These are phyloP conservation scores for Aphyosemion australe DNA, from an alignment of 2,113 vertebrate species.

Conservation along the genomic window DNA sequence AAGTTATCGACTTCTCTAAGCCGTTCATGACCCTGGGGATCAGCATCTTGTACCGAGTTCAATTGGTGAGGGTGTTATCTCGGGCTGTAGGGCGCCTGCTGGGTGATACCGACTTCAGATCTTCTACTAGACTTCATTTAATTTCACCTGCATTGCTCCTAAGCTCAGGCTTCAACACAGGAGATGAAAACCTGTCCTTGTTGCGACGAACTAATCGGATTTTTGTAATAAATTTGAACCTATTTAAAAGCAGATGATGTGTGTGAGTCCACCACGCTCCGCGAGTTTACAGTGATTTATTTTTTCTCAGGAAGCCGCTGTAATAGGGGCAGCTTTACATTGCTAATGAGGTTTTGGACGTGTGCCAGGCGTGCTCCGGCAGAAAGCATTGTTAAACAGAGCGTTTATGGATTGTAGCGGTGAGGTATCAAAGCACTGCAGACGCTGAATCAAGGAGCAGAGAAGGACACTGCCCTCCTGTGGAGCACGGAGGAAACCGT, in stretches of 20 bases:
- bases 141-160: slow-evolving; percentile 26
- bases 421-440: slow-evolving; percentile 63
- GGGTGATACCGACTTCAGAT: slow-evolving; percentile 27
- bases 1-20: slow-evolving; percentile 96
- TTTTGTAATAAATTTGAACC: slow-evolving; percentile 17
- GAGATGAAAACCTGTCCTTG: slow-evolving; percentile 8
- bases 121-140: slow-evolving; percentile 38
- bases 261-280: slow-evolving; percentile 25
- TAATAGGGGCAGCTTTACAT: slow-evolving; percentile 64
- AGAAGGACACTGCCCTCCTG: slow-evolving; percentile 68
- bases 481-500: slow-evolving; percentile 52
- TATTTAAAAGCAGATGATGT: slow-evolving; percentile 25
- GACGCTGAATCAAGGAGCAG: slow-evolving; percentile 28
- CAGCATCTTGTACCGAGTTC: slow-evolving; percentile 93
- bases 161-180: slow-evolving; percentile 22
- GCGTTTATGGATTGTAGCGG: slow-evolving; percentile 63
- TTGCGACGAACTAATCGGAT: slow-evolving; percentile 10
- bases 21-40: slow-evolving; percentile 94
- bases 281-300: slow-evolving; percentile 56
- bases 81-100: slow-evolving; percentile 21
- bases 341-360: slow-evolving; percentile 63
- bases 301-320: slow-evolving; percentile 50
- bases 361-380: slow-evolving; percentile 47
- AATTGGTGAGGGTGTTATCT: slow-evolving; percentile 81
- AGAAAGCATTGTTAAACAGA: slow-evolving; percentile 55